Evolutionary conservation across 1,140 invertebrate species (phyloP).

Genomic region (Drosophila arizonae): DNA sequence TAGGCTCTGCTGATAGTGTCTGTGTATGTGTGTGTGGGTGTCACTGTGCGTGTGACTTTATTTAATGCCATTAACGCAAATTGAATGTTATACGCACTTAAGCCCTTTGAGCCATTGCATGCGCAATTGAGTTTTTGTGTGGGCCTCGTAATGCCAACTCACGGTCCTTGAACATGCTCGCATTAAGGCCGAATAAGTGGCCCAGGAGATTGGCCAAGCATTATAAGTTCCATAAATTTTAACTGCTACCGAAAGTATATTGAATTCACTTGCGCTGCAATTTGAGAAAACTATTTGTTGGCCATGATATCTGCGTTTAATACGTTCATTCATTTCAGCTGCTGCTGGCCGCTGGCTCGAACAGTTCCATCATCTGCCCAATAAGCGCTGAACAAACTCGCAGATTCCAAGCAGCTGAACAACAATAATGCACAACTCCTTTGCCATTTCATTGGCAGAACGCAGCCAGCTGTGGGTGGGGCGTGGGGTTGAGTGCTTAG

Average conservation of each 20-base stretch:
- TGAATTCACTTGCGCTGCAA: background rate
- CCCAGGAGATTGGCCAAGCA: background rate
- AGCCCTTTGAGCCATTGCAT: constrained; percentile 69
- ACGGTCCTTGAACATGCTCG: background rate
- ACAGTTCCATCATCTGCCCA: constrained; percentile 15
- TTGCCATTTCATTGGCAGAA: constrained; percentile 27
- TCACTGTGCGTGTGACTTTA: constrained; percentile 62
- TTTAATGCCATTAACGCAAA: constrained; percentile 80
- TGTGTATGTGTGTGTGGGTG: constrained; percentile 13
- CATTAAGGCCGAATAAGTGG: constrained; percentile 31
- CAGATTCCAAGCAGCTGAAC: constrained; percentile 22
- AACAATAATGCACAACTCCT: constrained; percentile 11
- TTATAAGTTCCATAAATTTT: constrained; percentile 11
- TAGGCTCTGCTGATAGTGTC: constrained; percentile 21
- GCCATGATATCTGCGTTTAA: background rate
- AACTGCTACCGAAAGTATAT: background rate
- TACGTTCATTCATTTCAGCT: background rate
- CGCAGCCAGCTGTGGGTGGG: constrained; percentile 2
- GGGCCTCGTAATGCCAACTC: constrained; percentile 5
- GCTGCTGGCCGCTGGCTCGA: background rate
- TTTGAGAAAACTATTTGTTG: background rate
- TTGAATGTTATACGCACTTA: constrained; percentile 76
- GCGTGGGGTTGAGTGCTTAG: constrained; percentile 25
- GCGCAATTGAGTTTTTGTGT: constrained; percentile 70
- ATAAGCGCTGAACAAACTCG: constrained; percentile 29